phyloP scores from a whole-genome alignment of 2,797 vertebrate genomes.

The Muraenolepis orangiensis region DNA sequence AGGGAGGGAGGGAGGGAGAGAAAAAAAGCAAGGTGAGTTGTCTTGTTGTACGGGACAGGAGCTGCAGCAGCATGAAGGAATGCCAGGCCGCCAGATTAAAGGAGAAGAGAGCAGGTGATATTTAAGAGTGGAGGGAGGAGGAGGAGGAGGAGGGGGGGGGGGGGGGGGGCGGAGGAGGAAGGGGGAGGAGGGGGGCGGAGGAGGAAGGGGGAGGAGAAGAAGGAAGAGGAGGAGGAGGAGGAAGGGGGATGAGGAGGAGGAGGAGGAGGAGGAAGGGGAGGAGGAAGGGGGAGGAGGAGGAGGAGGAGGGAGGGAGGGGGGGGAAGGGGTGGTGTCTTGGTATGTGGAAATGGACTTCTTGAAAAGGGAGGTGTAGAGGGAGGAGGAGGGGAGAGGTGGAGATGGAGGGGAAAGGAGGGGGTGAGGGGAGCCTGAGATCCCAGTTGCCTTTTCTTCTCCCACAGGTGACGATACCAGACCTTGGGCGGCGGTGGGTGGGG shows the following conservation, averaged over 20 bases:
- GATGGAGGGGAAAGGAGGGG: not conserved
- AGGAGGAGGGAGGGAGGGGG: slow-evolving; percentile 17
- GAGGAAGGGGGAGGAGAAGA: slow-evolving; percentile 31
- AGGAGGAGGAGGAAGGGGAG: slow-evolving; percentile 16
- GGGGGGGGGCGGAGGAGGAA: slow-evolving; percentile 42
- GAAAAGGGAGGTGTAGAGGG: slow-evolving; percentile 36
- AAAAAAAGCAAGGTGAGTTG: not conserved
- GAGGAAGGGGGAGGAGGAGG: slow-evolving; percentile 42
- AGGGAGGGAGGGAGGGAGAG: not conserved
- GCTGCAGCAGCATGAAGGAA: slow-evolving; percentile 73
- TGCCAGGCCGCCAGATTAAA: slow-evolving; percentile 64
- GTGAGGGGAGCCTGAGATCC: not conserved
- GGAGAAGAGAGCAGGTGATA: slow-evolving; percentile 69
- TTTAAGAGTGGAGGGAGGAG: slow-evolving; percentile 56
- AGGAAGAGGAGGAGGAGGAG: slow-evolving; percentile 15
- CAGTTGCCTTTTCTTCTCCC: slow-evolving; percentile 36
- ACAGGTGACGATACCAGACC: slow-evolving; percentile 13
- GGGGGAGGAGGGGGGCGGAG: slow-evolving; percentile 20
- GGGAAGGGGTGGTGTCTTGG: slow-evolving; percentile 41
- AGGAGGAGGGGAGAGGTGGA: slow-evolving; percentile 52
- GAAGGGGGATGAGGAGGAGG: slow-evolving; percentile 38
- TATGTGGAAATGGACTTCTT: slow-evolving; percentile 62
- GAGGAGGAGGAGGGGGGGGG: slow-evolving; percentile 15
- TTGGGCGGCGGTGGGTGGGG: no score
- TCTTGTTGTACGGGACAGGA: not conserved